phyloP scores from a whole-genome alignment of 2,888 invertebrate genomes.

The Hecatera dysodea region DNA sequence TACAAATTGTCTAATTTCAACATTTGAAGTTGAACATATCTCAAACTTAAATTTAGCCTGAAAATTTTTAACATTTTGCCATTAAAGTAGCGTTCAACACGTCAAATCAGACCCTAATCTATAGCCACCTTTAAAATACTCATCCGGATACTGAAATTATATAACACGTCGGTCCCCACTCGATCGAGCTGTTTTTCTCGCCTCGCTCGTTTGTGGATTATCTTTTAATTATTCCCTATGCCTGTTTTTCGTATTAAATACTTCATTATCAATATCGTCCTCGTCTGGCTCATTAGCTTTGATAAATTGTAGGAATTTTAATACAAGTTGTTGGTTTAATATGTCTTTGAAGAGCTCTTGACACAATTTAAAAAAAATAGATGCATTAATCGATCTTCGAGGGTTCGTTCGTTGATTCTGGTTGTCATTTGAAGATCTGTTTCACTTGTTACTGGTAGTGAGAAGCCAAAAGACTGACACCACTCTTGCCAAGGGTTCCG shows the following conservation, averaged over 20 bases:
- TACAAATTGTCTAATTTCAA: background rate
- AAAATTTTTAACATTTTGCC: too few relatives aligned
- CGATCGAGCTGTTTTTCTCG: constrained; percentile 66
- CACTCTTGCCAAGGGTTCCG: too few relatives aligned
- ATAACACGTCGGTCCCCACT: constrained; percentile 64
- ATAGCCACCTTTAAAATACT: constrained; percentile 44
- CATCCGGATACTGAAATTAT: constrained; percentile 65
- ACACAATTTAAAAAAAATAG: too few relatives aligned
- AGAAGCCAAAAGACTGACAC: too few relatives aligned
- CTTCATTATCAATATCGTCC: constrained; percentile 49
- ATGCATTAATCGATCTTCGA: too few relatives aligned
- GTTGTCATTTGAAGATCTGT: too few relatives aligned
- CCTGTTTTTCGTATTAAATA: constrained; percentile 58
- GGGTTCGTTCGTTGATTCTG: too few relatives aligned
- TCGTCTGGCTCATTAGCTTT: constrained; percentile 15
- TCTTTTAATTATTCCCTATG: constrained; percentile 70
- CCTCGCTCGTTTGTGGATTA: constrained; percentile 67
- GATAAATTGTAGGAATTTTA: constrained; percentile 16
- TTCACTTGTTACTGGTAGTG: too few relatives aligned
- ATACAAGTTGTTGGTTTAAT: background rate
- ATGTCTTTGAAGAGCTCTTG: background rate
- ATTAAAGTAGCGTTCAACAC: too few relatives aligned
- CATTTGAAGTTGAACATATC: background rate
- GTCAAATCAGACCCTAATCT: background rate
- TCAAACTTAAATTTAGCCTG: too few relatives aligned